Base-by-base conservation (phyloP, 2,888 invertebrate genomes). In the Scaptomyza cyrtandrae region DNA sequence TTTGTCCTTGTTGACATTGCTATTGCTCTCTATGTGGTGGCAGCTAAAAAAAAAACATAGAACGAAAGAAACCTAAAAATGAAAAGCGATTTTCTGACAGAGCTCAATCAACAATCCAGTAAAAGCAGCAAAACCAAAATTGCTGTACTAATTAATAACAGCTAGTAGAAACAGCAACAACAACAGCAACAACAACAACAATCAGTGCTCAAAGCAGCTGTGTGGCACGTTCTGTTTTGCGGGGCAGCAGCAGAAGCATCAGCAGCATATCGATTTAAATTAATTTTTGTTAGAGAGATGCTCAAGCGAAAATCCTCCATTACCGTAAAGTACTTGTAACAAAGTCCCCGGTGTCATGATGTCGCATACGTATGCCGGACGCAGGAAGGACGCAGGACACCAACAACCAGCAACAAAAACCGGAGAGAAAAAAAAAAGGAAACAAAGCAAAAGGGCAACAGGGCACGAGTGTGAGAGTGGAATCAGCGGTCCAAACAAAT, bases 251-350 rank as follows among this genome's bases (percentile, higher is more conserved):
- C 39, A 54, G 16, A 33, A 35, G 53, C 50, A 35, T 49, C 81
- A 80, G 80, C 86, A 87, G 86, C 88, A 90, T 90, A 90, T 90
- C 90, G 90, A 90, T 90, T 90, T 90, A 90, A 90, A 90, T 90
- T 90, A 90, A 90, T 90, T 90, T 90, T 90, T 90, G 90, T 91
- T 90, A 90, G 91, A 90, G 89, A 88, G 90, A 91, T 91, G 90
- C 91, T 90, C 91, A 90, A 89, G 87, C 88, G 91, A 89, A 90
- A 91, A 91, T 90, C 91, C 91, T 89, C 91, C 89, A 91, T 91
- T 91, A 90, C 89, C 88, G 91, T 91, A 91, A 91, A 90, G 91
- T 90, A 90, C 91, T 90, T 89, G 88, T 86, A 89, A 89, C 86
- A 87, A 89, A 89, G 90, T 87, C 88, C 80, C 75, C 70, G 76